Conservation (phyloP, 2,113 vertebrate species). For the Cynocephalus volans region DNA sequence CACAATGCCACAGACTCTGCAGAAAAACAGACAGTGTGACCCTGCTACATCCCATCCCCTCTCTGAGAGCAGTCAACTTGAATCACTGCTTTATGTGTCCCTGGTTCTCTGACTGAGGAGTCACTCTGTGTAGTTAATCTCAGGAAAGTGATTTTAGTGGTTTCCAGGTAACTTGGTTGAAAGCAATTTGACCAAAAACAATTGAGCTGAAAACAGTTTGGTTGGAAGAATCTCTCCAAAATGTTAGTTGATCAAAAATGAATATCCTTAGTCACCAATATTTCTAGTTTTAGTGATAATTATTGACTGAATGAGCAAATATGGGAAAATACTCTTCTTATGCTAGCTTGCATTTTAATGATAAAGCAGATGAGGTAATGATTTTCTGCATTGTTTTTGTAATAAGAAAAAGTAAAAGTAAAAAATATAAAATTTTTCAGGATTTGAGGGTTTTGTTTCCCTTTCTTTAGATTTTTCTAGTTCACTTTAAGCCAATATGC, state of each 20-base stretch:
- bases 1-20: not conserved
- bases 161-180: not conserved
- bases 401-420: slow-evolving; percentile 47
- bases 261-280: slow-evolving; percentile 23
- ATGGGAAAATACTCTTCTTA: not conserved
- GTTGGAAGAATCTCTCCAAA: slow-evolving; percentile 21
- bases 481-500: not conserved
- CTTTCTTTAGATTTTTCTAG: slow-evolving; percentile 42
- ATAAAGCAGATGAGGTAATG: not conserved
- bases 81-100: not conserved
- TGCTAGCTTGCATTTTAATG: not conserved
- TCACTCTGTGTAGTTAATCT: not conserved
- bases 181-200: slow-evolving; percentile 23
- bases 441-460: not conserved
- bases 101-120: not conserved
- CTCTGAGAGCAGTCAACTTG: not conserved
- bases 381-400: slow-evolving; percentile 47
- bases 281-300: not conserved
- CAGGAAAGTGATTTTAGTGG: not conserved
- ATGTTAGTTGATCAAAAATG: slow-evolving; percentile 24
- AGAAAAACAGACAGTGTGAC: not conserved
- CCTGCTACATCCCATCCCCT: rapidly evolving
- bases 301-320: not conserved
- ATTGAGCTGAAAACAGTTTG: slow-evolving; percentile 36
- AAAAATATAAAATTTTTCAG: not conserved